Evolutionary conservation across 2,888 invertebrate genomes (phyloP).

Genomic region (Phania funesta): DNA sequence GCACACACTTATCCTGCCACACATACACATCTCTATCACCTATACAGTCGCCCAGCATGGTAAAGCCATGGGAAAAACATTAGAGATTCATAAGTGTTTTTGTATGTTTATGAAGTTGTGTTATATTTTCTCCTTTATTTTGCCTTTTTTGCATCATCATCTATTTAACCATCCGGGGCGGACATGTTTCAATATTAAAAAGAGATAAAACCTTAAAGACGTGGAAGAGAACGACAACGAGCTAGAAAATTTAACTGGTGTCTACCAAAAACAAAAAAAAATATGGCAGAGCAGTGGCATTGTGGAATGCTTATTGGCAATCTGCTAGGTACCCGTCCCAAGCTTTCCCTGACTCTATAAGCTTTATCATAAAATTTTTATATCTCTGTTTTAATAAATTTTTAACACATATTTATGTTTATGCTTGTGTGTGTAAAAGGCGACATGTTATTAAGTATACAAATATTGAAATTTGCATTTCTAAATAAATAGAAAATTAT

Average conservation of each 20-base stretch:
- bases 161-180: conserved; percentile 71
- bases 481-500: too few relatives aligned
- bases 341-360: conserved; percentile 5
- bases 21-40: conserved; percentile 1
- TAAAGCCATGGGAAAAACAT: conserved; percentile 48
- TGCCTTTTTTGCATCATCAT: conserved; percentile 68
- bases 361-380: conserved; percentile 32
- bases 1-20: conserved; percentile 15
- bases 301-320: conserved; percentile 38
- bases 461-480: too few relatives aligned
- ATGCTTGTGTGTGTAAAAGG: conserved; percentile 10
- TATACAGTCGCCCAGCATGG: neutral
- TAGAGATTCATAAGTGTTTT: conserved; percentile 56
- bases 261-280: too few relatives aligned
- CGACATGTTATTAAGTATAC: neutral
- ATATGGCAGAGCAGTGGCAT: neutral
- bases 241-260: conserved; percentile 35
- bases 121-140: neutral
- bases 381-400: conserved; percentile 14
- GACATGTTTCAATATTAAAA: conserved; percentile 69
- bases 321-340: conserved; percentile 14
- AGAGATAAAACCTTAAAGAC: conserved; percentile 54
- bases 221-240: conserved; percentile 53
- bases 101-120: conserved; percentile 16
- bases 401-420: neutral